Percentiles rank a stretch among this genome's conserved stretches.
phyloP scores from a whole-genome alignment of 2,888 invertebrate genomes.

The Tanytarsus gracilentus region DNA sequence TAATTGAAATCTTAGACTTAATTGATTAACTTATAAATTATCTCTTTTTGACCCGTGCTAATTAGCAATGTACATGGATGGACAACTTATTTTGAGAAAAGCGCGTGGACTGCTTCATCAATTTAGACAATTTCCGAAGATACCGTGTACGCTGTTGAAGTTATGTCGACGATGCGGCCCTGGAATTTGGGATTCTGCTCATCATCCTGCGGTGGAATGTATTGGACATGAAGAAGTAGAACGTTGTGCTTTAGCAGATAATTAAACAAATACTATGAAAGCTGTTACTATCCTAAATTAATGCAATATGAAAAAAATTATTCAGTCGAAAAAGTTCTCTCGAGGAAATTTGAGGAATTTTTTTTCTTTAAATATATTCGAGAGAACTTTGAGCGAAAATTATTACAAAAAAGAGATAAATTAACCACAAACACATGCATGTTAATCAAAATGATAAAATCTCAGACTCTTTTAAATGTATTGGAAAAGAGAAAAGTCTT shows the following conservation, averaged over 20 bases:
- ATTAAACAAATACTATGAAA: constrained; percentile 34
- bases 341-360: too few relatives aligned
- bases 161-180: constrained; percentile 83
- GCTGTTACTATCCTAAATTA: neutral
- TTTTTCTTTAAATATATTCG: neutral
- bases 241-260: constrained; percentile 44
- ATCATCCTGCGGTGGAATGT: constrained; percentile 79
- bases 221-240: constrained; percentile 57
- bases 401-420: neutral
- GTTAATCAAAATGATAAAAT: neutral
- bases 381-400: neutral
- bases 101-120: constrained; percentile 85
- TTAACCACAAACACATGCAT: neutral
- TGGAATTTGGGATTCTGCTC: constrained; percentile 91
- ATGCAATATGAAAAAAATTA: neutral
- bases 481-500: too few relatives aligned
- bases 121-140: constrained; percentile 74
- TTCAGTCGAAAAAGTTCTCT: too few relatives aligned
- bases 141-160: constrained; percentile 83
- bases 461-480: too few relatives aligned
- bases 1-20: neutral
- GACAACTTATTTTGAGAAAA: constrained; percentile 78
- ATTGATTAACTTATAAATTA: constrained; percentile 2
- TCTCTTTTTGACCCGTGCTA: constrained; percentile 33
- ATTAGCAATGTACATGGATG: constrained; percentile 94